Evolutionary conservation across 1,140 invertebrate species (phyloP).

Genomic region (Leptopilina boulardi): DNA sequence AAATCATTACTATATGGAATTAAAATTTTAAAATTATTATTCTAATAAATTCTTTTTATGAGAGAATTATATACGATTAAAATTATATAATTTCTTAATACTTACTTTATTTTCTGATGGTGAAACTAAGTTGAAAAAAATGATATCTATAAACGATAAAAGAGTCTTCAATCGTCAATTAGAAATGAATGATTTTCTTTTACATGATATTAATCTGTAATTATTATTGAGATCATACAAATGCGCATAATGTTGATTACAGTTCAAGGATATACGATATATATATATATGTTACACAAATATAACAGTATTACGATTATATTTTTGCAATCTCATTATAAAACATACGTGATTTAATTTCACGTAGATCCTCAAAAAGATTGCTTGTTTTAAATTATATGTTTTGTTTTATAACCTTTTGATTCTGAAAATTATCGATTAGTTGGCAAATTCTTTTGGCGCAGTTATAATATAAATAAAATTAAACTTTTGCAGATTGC

Average conservation of each 20-base stretch:
- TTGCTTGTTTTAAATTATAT: no score
- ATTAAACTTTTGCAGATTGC: no score
- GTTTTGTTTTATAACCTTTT: no score
- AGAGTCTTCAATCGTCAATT: not conserved
- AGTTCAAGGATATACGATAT: not conserved
- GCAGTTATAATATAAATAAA: no score
- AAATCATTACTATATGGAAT: no score
- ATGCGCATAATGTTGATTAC: not conserved
- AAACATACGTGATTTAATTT: not conserved
- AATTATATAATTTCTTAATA: no score
- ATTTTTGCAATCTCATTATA: not conserved
- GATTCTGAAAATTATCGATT: no score
- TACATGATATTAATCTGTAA: not conserved
- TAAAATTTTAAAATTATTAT: no score
- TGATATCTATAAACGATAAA: not conserved
- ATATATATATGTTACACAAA: not conserved
- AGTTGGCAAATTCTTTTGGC: no score
- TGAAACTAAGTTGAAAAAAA: not conserved
- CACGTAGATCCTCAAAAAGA: no score
- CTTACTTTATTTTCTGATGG: not conserved
- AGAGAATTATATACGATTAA: no score
- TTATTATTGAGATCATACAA: not conserved
- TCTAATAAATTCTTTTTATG: no score
- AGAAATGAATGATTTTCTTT: slow-evolving; percentile 2
- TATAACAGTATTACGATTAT: not conserved